A percentile compares a stretch with the other conserved stretches of the same genome.
Evolutionary conservation across 1,140 invertebrate genomes (phyloP).

Genomic region (Magallana gigas): DNA sequence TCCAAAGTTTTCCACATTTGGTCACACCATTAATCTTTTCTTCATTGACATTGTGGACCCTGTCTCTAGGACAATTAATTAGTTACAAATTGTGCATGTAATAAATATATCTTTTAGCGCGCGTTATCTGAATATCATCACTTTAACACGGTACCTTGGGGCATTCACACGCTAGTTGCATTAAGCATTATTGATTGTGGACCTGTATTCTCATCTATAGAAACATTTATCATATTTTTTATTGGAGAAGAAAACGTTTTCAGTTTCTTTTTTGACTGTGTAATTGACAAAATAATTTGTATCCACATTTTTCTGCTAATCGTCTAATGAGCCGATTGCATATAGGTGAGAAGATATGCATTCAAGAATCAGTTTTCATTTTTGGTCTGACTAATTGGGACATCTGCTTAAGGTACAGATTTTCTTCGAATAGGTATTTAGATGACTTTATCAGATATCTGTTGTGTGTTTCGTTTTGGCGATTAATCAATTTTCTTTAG

Average conservation of each 20-base stretch:
- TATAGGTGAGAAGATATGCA: conserved; percentile 2
- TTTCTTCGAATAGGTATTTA: no score
- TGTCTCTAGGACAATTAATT: not conserved
- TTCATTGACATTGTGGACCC: not conserved
- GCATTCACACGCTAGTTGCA: conserved; percentile 5
- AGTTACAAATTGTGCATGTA: conserved; percentile 4
- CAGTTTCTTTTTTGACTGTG: not conserved
- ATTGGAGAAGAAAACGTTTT: not conserved
- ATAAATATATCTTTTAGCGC: conserved; percentile 26
- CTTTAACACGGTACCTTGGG: not conserved
- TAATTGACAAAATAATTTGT: not conserved
- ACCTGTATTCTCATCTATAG: not conserved
- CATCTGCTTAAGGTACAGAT: not conserved
- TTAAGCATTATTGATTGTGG: conserved; percentile 7
- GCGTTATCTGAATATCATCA: not conserved
- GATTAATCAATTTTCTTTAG: no score
- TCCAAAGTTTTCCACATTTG: no score
- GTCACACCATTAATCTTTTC: no score
- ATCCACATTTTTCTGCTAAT: not conserved
- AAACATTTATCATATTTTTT: conserved; percentile 18
- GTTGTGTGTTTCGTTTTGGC: no score
- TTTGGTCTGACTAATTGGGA: not conserved
- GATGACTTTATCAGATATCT: no score
- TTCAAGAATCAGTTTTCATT: not conserved
- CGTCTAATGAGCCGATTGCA: not conserved